Conservation (phyloP, 2,888 invertebrate genomes). For the Sphinx pinastri region DNA sequence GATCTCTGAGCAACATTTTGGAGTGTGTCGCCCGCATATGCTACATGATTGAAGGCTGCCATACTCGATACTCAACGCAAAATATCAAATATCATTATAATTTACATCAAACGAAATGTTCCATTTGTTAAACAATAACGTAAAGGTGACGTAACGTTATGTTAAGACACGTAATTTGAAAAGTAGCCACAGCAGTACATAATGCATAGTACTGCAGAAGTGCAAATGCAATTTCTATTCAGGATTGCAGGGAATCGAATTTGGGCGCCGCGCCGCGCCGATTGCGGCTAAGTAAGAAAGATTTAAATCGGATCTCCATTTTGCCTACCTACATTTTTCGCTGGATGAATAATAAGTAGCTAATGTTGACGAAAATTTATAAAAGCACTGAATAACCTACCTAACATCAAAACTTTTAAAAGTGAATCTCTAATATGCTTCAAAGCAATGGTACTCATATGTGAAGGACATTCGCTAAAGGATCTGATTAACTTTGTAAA, state of each 20-base stretch:
- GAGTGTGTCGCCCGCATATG: constrained; percentile 69
- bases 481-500: constrained; percentile 72
- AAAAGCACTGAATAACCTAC: constrained; percentile 20
- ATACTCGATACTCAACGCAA: constrained; percentile 52
- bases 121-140: background rate
- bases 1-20: constrained; percentile 67
- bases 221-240: constrained; percentile 77
- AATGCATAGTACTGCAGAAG: constrained; percentile 71
- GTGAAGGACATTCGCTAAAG: constrained; percentile 67
- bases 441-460: constrained; percentile 67
- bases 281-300: constrained; percentile 74
- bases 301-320: constrained; percentile 74
- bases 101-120: constrained; percentile 40
- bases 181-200: constrained; percentile 59
- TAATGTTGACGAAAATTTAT: constrained; percentile 26
- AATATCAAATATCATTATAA: constrained; percentile 53
- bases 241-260: constrained; percentile 69
- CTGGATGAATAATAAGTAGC: constrained; percentile 38
- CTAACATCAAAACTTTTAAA: background rate
- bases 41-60: constrained; percentile 68
- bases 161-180: constrained; percentile 52
- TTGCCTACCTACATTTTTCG: constrained; percentile 40
- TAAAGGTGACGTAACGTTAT: background rate
- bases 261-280: constrained; percentile 67
- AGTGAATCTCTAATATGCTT: constrained; percentile 65